phyloP scores from a whole-genome alignment of 1,140 invertebrate genomes.

The Drosophila gunungcola region DNA sequence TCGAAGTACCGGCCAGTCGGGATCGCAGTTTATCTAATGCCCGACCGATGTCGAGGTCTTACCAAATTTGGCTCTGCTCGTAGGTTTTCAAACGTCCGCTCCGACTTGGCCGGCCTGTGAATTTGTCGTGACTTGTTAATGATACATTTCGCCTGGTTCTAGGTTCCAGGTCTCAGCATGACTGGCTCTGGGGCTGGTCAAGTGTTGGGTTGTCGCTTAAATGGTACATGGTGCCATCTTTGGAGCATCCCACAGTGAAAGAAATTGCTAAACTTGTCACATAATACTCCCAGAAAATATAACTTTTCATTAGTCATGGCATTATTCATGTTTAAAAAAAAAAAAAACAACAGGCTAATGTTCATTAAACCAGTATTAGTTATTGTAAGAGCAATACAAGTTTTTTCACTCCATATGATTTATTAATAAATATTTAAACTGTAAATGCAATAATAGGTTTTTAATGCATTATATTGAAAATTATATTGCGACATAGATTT shows the following conservation, averaged over 20 bases:
- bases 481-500: too few species aligned
- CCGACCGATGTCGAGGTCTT: slow-evolving; percentile 58
- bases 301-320: too few species aligned
- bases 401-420: too few species aligned
- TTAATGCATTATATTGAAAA: too few species aligned
- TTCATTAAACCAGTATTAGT: too few species aligned
- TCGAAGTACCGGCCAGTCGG: slow-evolving; percentile 1
- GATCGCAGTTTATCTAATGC: slow-evolving; percentile 75
- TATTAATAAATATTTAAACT: too few species aligned
- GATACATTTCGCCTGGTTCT: slow-evolving; percentile 63
- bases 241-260: slow-evolving; percentile 34
- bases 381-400: too few species aligned
- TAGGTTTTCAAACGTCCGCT: slow-evolving; percentile 70
- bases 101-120: slow-evolving; percentile 41
- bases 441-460: too few species aligned
- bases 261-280: background rate
- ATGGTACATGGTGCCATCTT: slow-evolving; percentile 78
- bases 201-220: slow-evolving; percentile 83
- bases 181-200: slow-evolving; percentile 54
- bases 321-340: too few species aligned
- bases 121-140: slow-evolving; percentile 84
- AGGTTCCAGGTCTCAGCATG: slow-evolving; percentile 3
- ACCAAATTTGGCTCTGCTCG: slow-evolving; percentile 73
- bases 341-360: too few species aligned
- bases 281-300: too few species aligned